Conservation (phyloP, 2,888 invertebrate species). For the Byasa hedistus region DNA sequence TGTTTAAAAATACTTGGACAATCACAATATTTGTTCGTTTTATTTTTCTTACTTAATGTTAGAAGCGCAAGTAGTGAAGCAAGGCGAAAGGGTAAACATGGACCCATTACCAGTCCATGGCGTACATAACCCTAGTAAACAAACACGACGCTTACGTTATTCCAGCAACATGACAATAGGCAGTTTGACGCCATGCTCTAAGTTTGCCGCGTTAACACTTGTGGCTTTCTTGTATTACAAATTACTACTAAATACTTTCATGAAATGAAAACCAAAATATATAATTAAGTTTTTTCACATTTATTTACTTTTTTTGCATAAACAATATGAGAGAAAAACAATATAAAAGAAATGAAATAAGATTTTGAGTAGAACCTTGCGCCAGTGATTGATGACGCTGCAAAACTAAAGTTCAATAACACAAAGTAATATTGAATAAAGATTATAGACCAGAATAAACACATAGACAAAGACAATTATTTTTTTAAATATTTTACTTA, state of each 20-base stretch:
- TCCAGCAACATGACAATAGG: constrained; percentile 13
- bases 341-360: no score
- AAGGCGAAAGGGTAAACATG: constrained; percentile 11
- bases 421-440: no score
- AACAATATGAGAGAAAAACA: no score
- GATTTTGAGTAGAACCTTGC: no score
- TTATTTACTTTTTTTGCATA: no score
- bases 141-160: constrained; percentile 6
- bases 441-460: no score
- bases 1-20: constrained; percentile 7
- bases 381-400: no score
- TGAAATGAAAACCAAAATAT: background rate
- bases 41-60: constrained; percentile 3
- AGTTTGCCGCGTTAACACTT: background rate
- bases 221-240: background rate
- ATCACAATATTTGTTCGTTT: constrained; percentile 8
- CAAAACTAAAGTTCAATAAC: no score
- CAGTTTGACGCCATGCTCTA: constrained; percentile 5
- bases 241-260: background rate
- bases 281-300: background rate
- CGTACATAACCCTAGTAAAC: constrained; percentile 5
- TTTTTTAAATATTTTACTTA: no score
- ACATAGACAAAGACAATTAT: no score
- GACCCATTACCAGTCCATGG: constrained; percentile 7
- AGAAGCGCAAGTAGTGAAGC: constrained; percentile 9